Evolutionary conservation across 2,888 invertebrate species (phyloP).

Genomic region (Campopleginae sp.): DNA sequence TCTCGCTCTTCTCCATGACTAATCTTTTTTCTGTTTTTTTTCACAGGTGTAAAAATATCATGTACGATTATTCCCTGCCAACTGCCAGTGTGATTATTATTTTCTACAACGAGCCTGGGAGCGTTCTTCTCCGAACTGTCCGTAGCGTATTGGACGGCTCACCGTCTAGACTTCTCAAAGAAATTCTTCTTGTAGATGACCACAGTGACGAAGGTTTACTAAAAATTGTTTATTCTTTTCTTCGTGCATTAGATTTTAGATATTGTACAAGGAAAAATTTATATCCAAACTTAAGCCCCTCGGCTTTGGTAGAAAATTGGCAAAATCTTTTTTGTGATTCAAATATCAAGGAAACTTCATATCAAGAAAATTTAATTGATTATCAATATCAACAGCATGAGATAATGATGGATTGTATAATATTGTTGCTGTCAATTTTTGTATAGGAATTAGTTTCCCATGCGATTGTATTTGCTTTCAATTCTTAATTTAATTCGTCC

Average conservation of each 20-base stretch:
- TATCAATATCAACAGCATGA: background rate
- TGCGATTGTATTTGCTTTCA: background rate
- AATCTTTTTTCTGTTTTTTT: conserved; percentile 12
- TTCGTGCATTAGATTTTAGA: background rate
- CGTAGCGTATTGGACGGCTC: conserved; percentile 94
- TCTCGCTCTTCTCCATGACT: conserved; percentile 52
- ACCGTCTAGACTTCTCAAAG: conserved; percentile 90
- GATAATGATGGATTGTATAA: background rate
- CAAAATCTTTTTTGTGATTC: too few relatives aligned
- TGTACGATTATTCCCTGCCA: conserved; percentile 87
- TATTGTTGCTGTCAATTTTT: background rate
- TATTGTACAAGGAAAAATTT: background rate
- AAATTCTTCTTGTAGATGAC: conserved; percentile 98
- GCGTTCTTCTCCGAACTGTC: conserved; percentile 92
- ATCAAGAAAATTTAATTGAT: too few relatives aligned
- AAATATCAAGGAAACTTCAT: background rate
- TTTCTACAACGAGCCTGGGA: conserved; percentile 96
- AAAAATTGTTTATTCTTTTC: background rate
- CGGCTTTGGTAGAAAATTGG: background rate
- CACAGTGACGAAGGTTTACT: conserved; percentile 90
- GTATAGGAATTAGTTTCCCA: background rate
- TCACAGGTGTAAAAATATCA: conserved; percentile 86
- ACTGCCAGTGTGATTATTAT: conserved; percentile 93
- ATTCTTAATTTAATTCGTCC: background rate
- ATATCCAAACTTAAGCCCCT: background rate